Evolutionary conservation across 2,888 invertebrate species (phyloP).

Genomic region (Teleiodes luculella): DNA sequence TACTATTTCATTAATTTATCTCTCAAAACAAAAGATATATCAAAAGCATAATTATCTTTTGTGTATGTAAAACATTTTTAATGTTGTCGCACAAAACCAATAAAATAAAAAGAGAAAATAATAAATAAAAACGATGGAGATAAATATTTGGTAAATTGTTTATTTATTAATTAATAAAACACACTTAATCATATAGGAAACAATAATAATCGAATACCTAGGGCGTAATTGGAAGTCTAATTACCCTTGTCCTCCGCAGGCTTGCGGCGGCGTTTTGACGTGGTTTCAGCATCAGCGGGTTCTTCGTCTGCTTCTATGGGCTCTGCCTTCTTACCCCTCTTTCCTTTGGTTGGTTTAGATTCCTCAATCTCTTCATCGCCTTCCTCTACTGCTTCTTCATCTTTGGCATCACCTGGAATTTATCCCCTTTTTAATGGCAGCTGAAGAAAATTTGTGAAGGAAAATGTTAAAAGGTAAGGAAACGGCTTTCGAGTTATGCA

Average conservation of each 20-base stretch:
- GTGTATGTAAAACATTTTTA: no score
- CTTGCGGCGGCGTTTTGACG: slow-evolving; percentile 61
- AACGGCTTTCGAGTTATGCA: no score
- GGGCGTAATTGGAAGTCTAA: slow-evolving; percentile 36
- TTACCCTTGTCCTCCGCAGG: slow-evolving; percentile 69
- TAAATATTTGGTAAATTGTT: slow-evolving; percentile 61
- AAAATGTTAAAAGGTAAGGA: no score
- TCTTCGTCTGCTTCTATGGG: slow-evolving; percentile 43
- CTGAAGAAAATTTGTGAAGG: no score
- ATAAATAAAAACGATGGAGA: slow-evolving; percentile 60
- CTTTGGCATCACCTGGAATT: slow-evolving; percentile 48
- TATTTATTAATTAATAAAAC: slow-evolving; percentile 62
- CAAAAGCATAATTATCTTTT: no score
- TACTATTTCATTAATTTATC: no score
- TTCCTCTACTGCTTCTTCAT: slow-evolving; percentile 49
- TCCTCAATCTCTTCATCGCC: slow-evolving; percentile 36
- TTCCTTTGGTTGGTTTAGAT: slow-evolving; percentile 56
- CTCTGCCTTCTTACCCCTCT: slow-evolving; percentile 58
- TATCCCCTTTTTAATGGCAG: no score
- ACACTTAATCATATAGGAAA: slow-evolving; percentile 58
- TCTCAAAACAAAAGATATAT: no score
- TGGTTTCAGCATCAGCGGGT: slow-evolving; percentile 50
- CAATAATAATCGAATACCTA: slow-evolving; percentile 26
- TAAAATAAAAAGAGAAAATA: slow-evolving; percentile 24
- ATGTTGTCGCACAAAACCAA: no score